Evolutionary conservation across 1,140 invertebrate genomes (phyloP), one percentile per base, ranked within the genome.

Genomic region (Drosophila arizonae): DNA sequence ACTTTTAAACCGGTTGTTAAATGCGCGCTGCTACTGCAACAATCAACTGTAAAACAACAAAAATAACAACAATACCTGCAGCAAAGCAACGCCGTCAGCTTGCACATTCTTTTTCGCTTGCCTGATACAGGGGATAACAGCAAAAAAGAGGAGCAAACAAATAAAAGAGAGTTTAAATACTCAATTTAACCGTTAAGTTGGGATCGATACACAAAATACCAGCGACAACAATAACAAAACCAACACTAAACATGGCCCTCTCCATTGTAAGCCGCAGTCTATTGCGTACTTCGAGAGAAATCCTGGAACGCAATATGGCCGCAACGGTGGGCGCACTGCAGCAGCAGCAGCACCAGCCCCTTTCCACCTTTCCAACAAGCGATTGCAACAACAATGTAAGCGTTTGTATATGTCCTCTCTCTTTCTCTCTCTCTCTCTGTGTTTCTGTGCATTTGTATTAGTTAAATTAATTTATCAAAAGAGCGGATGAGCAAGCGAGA

Each of bases 231-330:
- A 46, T 45, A 67, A 72, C 21, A 66, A 48, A 41, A 67, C 69
- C 17, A 66, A 48, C 46, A 43, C 33, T 50, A 28, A 60, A 36
- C 45, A 90, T 91, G 90, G 86, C 90, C 39, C 88, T 91, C 63
- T 76, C 80, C 50, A 85, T 91, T 78, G 76, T 91, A 28, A 91
- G 86, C 65, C 90, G 90, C 60, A 66, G 73, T 48, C 65, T 91
- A 68, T 82, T 91, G 90, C 90, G 90, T 71, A 91, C 90, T 82
- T 91, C 86, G 64, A 85, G 78, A 75, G 90, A 91, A 85, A 85
- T 91, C 63, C 76, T 91, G 76, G 90, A 91, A 75, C 90, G 90
- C 86, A 91, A 90, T 77, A 82, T 91, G 76, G 85, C 76, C 72
- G 86, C 85, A 72, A 82, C 79, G 66, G 70, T 87, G 50, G 79